Percentiles rank a stretch among this genome's conserved stretches.
Evolutionary conservation across 2,888 invertebrate genomes (phyloP).

Genomic region (Fragum fragum): DNA sequence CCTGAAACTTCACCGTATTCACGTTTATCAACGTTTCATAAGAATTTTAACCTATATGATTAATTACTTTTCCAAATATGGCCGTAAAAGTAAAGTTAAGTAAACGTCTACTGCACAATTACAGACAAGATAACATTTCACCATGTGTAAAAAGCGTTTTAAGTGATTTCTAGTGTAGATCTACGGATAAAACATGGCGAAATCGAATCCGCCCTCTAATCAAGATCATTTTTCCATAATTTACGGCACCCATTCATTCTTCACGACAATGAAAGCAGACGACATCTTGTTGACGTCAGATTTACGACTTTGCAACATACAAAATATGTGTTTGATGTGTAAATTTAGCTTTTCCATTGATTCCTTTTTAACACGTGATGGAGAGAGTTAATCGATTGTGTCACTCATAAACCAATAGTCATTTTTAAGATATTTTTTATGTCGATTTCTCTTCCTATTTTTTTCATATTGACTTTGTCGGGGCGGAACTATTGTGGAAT

Average conservation of each 20-base stretch:
- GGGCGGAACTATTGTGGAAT: too few relatives aligned
- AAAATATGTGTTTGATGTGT: conserved; percentile 1
- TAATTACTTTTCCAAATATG: too few relatives aligned
- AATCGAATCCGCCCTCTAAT: conserved; percentile 30
- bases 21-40: too few relatives aligned
- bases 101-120: background rate
- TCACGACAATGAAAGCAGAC: conserved; percentile 19
- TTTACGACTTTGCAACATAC: conserved; percentile 26
- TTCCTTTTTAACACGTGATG: conserved; percentile 9
- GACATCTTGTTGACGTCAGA: conserved; percentile 21
- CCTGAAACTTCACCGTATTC: too few relatives aligned
- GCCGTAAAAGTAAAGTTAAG: too few relatives aligned
- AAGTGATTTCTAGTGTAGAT: conserved; percentile 31
- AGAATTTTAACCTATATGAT: too few relatives aligned
- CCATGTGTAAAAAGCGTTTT: conserved; percentile 18
- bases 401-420: background rate
- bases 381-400: conserved; percentile 12
- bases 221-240: conserved; percentile 18
- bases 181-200: conserved; percentile 4
- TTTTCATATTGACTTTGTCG: too few relatives aligned
- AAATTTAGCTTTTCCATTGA: conserved; percentile 11
- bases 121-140: conserved; percentile 27
- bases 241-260: conserved; percentile 17
- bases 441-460: too few relatives aligned
- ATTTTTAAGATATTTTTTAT: too few relatives aligned